Percentiles rank a stretch among this genome's conserved stretches.
phyloP scores from a whole-genome alignment of 2,797 vertebrate genomes.

The Acridotheres tristis region DNA sequence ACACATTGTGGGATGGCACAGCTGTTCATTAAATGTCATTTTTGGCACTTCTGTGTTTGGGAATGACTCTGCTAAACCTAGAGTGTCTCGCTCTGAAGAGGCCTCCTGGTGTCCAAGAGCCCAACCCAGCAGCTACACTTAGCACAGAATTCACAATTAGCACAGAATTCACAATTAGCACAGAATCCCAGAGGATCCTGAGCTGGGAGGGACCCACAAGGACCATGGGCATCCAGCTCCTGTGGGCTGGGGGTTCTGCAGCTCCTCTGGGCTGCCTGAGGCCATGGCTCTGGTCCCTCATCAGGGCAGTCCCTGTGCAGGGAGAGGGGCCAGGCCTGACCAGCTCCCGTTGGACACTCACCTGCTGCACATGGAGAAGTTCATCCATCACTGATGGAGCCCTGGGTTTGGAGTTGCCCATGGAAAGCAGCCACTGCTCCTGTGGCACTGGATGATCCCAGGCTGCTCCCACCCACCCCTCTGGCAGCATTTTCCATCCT shows the following conservation, averaged over 20 bases:
- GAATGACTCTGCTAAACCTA: background rate
- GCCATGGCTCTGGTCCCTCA: background rate
- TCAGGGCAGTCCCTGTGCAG: background rate
- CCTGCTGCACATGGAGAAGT: background rate
- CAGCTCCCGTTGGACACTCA: background rate
- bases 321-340: background rate
- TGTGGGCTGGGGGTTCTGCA: background rate
- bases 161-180: background rate
- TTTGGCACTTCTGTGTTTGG: background rate
- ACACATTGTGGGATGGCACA: background rate
- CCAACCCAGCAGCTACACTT: no score
- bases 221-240: background rate
- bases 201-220: background rate
- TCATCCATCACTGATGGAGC: background rate
- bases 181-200: background rate
- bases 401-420: rapidly evolving
- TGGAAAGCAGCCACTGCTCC: background rate
- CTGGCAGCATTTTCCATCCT: background rate
- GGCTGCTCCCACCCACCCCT: background rate
- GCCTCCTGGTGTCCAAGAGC: background rate
- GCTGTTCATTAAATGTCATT: background rate
- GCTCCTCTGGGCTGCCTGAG: background rate
- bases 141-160: background rate
- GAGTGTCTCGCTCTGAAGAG: background rate
- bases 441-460: background rate